Conservation (phyloP, 1,140 invertebrate genomes). For the Dinoponera quadriceps region DNA sequence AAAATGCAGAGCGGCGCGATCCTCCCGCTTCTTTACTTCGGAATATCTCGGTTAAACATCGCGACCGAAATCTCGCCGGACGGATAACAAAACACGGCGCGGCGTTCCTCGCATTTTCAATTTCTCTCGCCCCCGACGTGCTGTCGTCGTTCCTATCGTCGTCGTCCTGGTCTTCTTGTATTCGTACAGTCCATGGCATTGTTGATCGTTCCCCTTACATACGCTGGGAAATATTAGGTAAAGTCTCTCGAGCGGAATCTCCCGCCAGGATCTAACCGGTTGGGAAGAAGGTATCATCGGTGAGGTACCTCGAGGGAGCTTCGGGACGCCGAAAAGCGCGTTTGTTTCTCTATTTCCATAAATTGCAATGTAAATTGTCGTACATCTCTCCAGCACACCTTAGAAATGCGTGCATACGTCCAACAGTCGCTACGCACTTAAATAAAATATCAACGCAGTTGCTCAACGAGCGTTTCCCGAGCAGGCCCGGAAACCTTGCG, state of each 20-base stretch:
- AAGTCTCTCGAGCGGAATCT: conserved; percentile 23
- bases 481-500: background rate
- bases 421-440: background rate
- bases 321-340: background rate
- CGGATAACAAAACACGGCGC: conserved; percentile 38
- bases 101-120: conserved; percentile 55
- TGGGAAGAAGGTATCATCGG: background rate
- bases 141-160: too few relatives aligned
- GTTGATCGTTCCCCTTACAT: conserved; percentile 43
- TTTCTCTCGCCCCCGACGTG: background rate
- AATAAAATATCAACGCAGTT: background rate
- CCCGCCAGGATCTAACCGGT: background rate
- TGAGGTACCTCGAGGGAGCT: background rate
- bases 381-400: background rate
- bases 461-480: background rate
- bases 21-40: conserved; percentile 26
- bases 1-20: conserved; percentile 19
- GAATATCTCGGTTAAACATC: conserved; percentile 48
- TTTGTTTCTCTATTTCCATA: background rate
- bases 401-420: background rate
- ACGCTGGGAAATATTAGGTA: conserved; percentile 32
- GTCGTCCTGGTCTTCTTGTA: too few relatives aligned
- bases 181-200: conserved; percentile 10
- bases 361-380: too few relatives aligned
- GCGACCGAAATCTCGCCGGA: conserved; percentile 41